Base-by-base conservation (phyloP, 2,797 vertebrate genomes). In the Tadarida brasiliensis region DNA sequence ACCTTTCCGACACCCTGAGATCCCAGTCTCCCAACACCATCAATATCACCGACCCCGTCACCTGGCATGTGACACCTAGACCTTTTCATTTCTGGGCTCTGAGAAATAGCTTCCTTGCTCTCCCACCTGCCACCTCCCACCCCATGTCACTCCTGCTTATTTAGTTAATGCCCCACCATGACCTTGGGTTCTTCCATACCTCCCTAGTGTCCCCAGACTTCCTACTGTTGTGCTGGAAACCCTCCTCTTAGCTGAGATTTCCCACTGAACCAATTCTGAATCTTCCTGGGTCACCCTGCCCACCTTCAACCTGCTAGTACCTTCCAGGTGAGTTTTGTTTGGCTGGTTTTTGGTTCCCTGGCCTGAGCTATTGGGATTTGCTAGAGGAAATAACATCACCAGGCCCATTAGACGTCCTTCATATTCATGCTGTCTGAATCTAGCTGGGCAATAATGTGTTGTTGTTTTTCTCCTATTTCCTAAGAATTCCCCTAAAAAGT, bases 401-500 rank as follows among this genome's bases (percentile, higher is more conserved):
- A 44, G 39, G n/a, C 76, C 65, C 35, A 44, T 28, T 22, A 90
- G 54, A n/a, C 14, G 10, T 49, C 44, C 26, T 47, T 67, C 11
- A 4, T 68, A 15, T 12, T 80, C 44, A 33, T 33, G 12, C 17
- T 74, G 1, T 67, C 81, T 87, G 44, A 80, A 70, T 73, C 84
- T 76, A 87, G 51, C 65, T 67, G 39, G 51, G 28, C 4, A n/a
- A 33, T 54, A 59, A 30, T 86, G 57, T 51, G 49, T 11, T 51
- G 14, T 1, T 20, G 7, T 86, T 73, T 49, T 57, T n/a, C 26
- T 1, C 47, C 33, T 7, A 14, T 57, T 82, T 77, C n/a, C 71
- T 91, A 81, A 87, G 30, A 68, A 68, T 30, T 63, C 30, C 57
- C 59, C n/a, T 82, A 67, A 74, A 96, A 77, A 68, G 47, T 83